Evolutionary conservation across 2,113 vertebrate genomes (phyloP), one percentile per base, ranked within the genome.

Genomic region (Lycaon pictus): DNA sequence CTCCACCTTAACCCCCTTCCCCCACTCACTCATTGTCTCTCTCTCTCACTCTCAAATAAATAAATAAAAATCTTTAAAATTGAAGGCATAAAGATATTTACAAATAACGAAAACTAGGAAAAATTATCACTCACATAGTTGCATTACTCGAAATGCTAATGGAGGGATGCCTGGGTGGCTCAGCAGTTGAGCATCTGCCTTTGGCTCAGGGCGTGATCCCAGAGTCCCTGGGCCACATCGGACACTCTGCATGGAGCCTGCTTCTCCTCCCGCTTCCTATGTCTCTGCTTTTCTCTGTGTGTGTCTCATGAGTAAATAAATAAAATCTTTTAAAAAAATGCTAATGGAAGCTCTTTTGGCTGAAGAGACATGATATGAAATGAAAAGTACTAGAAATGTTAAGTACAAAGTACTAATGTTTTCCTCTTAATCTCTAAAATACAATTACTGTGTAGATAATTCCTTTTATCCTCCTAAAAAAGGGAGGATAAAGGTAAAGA

Each of bases 381-480:
- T 29, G 48, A 86, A 94, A 92, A 95, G 58, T 20, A 88, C 37
- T 37, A 91, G 35, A 93, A 67, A 92, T 53, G 23, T 60, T 74
- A 88, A 60, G n/a, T 67, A 35, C 22, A 79, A 65, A 82, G 72
- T 43, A 35, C 37, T 84, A 53, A 43, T 16, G 65, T 79, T 84
- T 95, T 58, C 65, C 51, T 88, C 71, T 81, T 58, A 27, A 56
- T 69, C 48, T 85, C 71, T 91, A 71, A 92, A 92, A 65, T 84
- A 55, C 32, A 82, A 88, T 71, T 79, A n/a, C 55, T 69, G 11
- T 29, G 9, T 85, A 20, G 11, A 22, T 88, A 63, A 93, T 69
- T 83, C 37, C 25, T 97, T 76, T 62, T 79, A 58, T 95, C 80
- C 74, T 93, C 71, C 25, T 63, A 56, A 1, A 82, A 51, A 22